A percentile compares a stretch with the other conserved stretches of the same genome.
Conservation (phyloP, 2,888 invertebrate species). For the Gastrophysa polygoni region DNA sequence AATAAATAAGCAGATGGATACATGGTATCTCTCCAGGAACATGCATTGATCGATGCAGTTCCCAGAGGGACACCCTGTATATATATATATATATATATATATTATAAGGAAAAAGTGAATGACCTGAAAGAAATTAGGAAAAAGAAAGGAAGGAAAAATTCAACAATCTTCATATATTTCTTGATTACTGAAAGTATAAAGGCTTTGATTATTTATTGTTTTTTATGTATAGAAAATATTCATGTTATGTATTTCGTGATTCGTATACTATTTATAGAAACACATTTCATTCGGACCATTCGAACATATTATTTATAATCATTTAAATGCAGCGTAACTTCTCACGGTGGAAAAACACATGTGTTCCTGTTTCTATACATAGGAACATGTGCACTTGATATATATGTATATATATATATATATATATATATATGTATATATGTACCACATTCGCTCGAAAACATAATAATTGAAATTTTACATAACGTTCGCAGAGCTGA, state of each 20-base stretch:
- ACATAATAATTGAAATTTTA: neutral
- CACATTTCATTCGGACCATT: neutral
- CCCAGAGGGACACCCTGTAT: too few species aligned
- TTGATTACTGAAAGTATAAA: too few species aligned
- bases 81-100: too few species aligned
- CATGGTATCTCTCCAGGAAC: too few species aligned
- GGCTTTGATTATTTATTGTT: too few species aligned
- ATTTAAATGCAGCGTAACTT: constrained; percentile 15
- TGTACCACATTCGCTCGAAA: neutral
- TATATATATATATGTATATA: neutral
- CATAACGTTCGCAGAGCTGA: too few species aligned
- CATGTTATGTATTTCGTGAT: neutral
- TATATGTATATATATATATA: constrained; percentile 13
- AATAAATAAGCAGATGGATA: too few species aligned
- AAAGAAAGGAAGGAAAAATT: too few species aligned
- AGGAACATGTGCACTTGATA: constrained; percentile 35
- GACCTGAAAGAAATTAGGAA: too few species aligned
- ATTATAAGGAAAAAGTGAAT: too few species aligned
- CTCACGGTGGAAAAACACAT: constrained; percentile 34
- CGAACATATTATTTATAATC: neutral
- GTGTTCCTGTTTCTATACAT: constrained; percentile 24
- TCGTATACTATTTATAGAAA: neutral
- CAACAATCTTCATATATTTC: too few species aligned
- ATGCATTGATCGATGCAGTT: too few species aligned
- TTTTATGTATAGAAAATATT: neutral